Conservation (phyloP, 1,140 invertebrate genomes). For the Neodiprion pinetum region DNA sequence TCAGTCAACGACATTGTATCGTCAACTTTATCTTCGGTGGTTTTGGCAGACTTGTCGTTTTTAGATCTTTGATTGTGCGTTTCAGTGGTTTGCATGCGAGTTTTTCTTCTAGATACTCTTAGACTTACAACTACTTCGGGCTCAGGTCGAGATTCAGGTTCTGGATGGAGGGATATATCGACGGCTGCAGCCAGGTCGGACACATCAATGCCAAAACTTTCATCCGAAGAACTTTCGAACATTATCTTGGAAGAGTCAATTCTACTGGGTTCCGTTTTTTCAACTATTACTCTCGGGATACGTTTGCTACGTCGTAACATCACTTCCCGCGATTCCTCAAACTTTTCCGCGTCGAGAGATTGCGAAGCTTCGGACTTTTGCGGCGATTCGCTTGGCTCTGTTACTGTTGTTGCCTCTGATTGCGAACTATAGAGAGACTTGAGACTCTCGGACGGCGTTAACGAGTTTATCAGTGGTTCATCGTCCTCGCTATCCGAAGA, state of each 20-base stretch:
- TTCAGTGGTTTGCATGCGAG: not conserved
- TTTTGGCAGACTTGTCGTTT: slow-evolving; percentile 17
- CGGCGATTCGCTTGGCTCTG: not conserved
- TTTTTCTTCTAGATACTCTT: slow-evolving; percentile 18
- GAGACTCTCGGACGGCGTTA: not conserved
- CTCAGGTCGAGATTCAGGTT: slow-evolving; percentile 28
- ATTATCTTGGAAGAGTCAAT: slow-evolving; percentile 40
- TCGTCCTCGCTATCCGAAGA: slow-evolving; percentile 41
- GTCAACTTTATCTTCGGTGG: slow-evolving; percentile 25
- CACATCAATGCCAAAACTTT: slow-evolving; percentile 51
- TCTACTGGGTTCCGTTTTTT: slow-evolving; percentile 44
- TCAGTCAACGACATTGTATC: slow-evolving; percentile 31
- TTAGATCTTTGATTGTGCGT: slow-evolving; percentile 5
- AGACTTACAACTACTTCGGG: slow-evolving; percentile 25
- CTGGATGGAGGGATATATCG: slow-evolving; percentile 49
- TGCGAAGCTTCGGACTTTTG: not conserved
- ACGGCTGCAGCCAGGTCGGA: slow-evolving; percentile 43
- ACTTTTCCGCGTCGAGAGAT: not conserved
- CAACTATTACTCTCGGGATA: slow-evolving; percentile 40
- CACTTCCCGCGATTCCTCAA: not conserved
- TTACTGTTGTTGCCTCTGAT: not conserved
- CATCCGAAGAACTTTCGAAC: slow-evolving; percentile 56
- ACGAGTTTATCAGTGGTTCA: slow-evolving; percentile 28
- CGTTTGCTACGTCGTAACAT: slow-evolving; percentile 11
- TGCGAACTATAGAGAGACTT: not conserved